Conservation (phyloP, 92 coral and sea anemone genomes). For the Zoanthus sociatus region DNA sequence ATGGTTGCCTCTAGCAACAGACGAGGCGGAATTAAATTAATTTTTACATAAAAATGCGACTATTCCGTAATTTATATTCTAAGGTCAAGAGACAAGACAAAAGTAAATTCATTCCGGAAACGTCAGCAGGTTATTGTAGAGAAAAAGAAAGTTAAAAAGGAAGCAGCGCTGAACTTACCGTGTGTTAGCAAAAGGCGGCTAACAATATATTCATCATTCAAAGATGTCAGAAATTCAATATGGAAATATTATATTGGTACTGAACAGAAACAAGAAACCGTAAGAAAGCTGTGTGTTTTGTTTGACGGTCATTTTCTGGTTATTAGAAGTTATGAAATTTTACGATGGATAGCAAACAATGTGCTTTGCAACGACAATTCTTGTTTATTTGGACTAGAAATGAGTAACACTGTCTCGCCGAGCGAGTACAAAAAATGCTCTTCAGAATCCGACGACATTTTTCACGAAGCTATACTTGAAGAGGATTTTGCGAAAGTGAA, state of each 20-base stretch:
- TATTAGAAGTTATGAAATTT: neutral
- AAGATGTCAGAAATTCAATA: neutral
- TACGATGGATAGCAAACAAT: conserved; percentile 15
- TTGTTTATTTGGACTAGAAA: conserved; percentile 13
- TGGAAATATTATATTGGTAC: neutral
- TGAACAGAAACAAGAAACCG: neutral
- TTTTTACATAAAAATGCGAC: neutral
- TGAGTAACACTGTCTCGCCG: neutral
- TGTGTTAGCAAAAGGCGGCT: neutral
- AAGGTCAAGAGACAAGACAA: neutral
- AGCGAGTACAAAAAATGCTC: conserved; percentile 29
- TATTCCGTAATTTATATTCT: neutral
- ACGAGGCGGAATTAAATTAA: neutral
- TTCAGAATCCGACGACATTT: conserved; percentile 69
- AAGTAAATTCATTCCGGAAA: neutral
- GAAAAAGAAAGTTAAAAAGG: neutral
- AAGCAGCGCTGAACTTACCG: neutral
- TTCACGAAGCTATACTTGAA: conserved; percentile 80
- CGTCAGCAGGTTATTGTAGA: neutral
- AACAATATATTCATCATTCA: neutral
- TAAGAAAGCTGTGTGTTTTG: neutral
- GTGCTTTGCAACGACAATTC: neutral
- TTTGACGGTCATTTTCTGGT: neutral
- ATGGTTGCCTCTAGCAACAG: conserved; percentile 18
- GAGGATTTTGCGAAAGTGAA: conserved; percentile 84